These are phyloP conservation scores for Drosophila nigritarsus DNA, from an alignment of 2,888 invertebrate species.

Conservation along the genomic window DNA sequence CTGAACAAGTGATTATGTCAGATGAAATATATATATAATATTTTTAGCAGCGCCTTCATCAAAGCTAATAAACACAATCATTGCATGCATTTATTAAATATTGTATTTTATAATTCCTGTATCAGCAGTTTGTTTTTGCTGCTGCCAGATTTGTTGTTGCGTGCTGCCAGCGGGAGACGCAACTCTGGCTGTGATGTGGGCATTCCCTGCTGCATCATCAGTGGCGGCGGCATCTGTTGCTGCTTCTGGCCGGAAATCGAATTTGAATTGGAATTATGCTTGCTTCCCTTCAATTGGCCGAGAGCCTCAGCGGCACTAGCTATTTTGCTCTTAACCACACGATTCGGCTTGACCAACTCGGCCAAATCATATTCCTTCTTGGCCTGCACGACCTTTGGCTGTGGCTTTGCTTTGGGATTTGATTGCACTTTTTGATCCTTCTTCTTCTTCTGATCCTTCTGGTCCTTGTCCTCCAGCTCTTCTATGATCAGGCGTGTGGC, in stretches of 20 bases:
- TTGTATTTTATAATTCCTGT: constrained; percentile 41
- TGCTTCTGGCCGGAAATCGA: constrained; percentile 2
- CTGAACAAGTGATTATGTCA: constrained; percentile 3
- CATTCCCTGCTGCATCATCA: constrained; percentile 29
- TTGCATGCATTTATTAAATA: neutral
- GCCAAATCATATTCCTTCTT: constrained; percentile 80
- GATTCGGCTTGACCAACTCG: constrained; percentile 83
- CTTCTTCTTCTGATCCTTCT: no score
- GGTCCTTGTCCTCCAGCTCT: constrained; percentile 41
- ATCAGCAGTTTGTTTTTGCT: constrained; percentile 59
- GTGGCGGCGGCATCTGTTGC: constrained; percentile 7
- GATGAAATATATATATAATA: neutral
- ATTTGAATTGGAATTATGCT: constrained; percentile 12
- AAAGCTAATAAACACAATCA: neutral
- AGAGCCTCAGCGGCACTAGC: constrained; percentile 77
- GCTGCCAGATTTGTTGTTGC: constrained; percentile 6
- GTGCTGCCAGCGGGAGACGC: constrained; percentile 42
- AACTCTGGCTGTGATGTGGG: constrained; percentile 27
- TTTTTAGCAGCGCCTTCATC: neutral
- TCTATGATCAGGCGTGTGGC: constrained; percentile 82
- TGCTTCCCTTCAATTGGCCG: constrained; percentile 37
- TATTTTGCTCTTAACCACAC: constrained; percentile 80
- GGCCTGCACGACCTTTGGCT: constrained; percentile 3
- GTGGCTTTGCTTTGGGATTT: constrained; percentile 13
- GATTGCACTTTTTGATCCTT: neutral